phyloP scores from a whole-genome alignment of 2,797 vertebrate genomes.

The Sternarchorhynchus goeldii region DNA sequence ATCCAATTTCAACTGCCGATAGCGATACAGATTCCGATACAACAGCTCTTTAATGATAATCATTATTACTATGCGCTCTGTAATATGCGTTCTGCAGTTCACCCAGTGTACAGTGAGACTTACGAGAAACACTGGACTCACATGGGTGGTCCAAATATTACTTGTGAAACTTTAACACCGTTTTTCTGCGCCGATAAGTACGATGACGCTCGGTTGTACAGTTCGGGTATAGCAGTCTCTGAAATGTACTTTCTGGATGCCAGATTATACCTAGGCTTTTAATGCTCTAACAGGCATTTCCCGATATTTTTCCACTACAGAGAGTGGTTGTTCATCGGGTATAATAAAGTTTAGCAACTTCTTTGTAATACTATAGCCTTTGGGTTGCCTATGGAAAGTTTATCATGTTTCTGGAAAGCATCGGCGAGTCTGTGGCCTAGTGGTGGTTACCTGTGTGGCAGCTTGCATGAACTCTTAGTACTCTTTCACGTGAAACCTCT shows the following conservation, averaged over 20 bases:
- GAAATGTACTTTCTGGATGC: constrained; percentile 1
- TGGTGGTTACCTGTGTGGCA: background rate
- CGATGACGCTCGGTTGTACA: constrained; percentile 6
- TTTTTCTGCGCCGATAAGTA: background rate
- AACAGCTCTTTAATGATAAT: no score
- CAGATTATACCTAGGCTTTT: background rate
- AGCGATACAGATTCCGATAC: no score
- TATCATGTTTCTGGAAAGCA: background rate
- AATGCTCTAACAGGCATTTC: background rate
- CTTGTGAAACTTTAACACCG: background rate
- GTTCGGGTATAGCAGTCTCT: constrained; percentile 15
- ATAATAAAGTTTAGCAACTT: constrained; percentile 24
- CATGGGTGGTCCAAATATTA: no score
- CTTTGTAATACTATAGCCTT: constrained; percentile 23
- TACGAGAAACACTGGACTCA: background rate
- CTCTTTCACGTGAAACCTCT: constrained; percentile 15
- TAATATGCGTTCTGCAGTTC: background rate
- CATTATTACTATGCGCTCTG: background rate
- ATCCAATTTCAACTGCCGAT: no score
- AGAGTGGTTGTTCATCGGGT: constrained; percentile 2
- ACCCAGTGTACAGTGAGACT: background rate
- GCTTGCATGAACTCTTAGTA: background rate
- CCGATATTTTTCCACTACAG: background rate
- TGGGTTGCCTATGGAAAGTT: background rate
- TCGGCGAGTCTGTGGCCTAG: background rate